These are phyloP conservation scores for Cabera pusaria DNA, from an alignment of 2,888 invertebrate genomes.

Conservation along the genomic window DNA sequence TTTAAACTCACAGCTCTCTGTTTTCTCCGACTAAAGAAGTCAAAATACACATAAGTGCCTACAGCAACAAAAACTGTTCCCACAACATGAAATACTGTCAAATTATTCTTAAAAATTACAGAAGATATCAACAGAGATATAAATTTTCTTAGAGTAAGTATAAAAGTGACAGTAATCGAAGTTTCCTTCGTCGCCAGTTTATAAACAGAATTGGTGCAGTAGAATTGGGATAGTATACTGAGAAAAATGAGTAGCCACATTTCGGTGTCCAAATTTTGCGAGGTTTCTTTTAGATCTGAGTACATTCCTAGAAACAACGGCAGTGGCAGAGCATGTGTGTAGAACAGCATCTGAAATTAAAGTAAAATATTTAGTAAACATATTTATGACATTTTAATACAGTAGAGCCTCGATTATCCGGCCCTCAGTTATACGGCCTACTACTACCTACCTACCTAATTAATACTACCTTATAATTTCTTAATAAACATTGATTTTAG, in stretches of 20 bases:
- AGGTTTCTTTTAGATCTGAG: conserved; percentile 50
- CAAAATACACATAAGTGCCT: conserved; percentile 72
- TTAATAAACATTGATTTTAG: too few species aligned
- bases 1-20: conserved; percentile 61
- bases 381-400: too few species aligned
- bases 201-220: conserved; percentile 69
- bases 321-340: conserved; percentile 63
- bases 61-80: conserved; percentile 62
- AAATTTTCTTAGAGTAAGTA: conserved; percentile 71
- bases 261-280: conserved; percentile 40
- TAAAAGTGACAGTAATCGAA: conserved; percentile 69
- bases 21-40: conserved; percentile 54
- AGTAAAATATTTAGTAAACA: conserved; percentile 1
- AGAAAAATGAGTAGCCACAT: conserved; percentile 56
- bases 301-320: conserved; percentile 62
- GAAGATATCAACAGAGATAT: conserved; percentile 65
- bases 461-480: too few species aligned
- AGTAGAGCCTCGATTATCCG: too few species aligned
- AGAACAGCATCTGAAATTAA: conserved; percentile 73
- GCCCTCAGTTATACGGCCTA: too few species aligned
- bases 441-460: too few species aligned
- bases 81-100: conserved; percentile 60
- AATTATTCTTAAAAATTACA: conserved; percentile 69
- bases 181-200: conserved; percentile 66
- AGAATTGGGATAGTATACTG: conserved; percentile 64